These are phyloP conservation scores for Gasterosteus nipponicus DNA, from an alignment of 2,113 vertebrate species.

Conservation along the genomic window DNA sequence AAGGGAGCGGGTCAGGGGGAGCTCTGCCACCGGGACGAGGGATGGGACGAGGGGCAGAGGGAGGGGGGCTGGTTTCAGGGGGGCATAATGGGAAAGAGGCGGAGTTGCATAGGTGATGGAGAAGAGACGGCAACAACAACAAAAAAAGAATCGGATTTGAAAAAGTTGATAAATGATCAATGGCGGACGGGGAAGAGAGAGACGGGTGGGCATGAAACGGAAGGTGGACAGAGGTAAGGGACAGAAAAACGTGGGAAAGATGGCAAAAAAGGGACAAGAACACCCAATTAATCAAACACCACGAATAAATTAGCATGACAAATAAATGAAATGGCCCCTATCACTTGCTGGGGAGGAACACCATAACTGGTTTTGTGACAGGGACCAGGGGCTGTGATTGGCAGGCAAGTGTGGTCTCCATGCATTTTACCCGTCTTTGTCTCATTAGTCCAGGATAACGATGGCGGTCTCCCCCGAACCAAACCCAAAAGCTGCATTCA, in stretches of 20 bases:
- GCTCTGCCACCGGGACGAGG: conserved; percentile 81
- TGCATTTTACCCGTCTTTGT: conserved; percentile 3
- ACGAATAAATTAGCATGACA: conserved; percentile 52
- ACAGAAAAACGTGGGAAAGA: conserved; percentile 68
- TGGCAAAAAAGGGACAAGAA: conserved; percentile 74
- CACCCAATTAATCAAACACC: conserved; percentile 72
- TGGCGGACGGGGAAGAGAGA: conserved; percentile 30
- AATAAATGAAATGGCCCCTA: conserved; percentile 21
- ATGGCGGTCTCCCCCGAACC: background rate
- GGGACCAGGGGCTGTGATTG: background rate
- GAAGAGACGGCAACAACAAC: conserved; percentile 22
- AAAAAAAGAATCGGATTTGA: conserved; percentile 28
- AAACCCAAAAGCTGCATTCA: conserved; percentile 22
- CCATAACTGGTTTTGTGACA: background rate
- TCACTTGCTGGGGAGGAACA: background rate
- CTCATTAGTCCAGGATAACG: conserved; percentile 11
- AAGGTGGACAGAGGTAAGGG: conserved; percentile 52
- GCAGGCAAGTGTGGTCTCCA: background rate
- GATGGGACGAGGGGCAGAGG: conserved; percentile 60
- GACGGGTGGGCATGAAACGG: conserved; percentile 37
- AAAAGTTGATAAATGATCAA: conserved; percentile 34
- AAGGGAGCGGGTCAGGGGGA: conserved; percentile 82
- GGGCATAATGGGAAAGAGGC: conserved; percentile 39
- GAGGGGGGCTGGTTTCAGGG: conserved; percentile 66
- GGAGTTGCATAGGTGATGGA: conserved; percentile 24